Evolutionary conservation across 2,797 vertebrate species (phyloP).

Genomic region (Carapus acus): DNA sequence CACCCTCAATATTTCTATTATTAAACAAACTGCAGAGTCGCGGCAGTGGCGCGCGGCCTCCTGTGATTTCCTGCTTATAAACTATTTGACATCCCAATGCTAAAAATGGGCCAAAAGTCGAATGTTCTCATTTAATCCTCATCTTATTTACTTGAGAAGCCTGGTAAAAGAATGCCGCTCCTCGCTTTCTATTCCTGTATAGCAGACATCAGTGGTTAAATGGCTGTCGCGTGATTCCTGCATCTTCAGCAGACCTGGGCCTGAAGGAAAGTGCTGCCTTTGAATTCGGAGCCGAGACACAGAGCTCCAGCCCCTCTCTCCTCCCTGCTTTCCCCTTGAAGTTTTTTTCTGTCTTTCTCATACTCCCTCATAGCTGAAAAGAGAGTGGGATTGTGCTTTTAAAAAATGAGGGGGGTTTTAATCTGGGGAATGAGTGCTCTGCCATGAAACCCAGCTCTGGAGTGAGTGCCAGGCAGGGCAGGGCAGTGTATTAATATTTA

Average conservation of each 20-base stretch:
- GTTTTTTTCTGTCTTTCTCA: slow-evolving; percentile 70
- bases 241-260: slow-evolving; percentile 62
- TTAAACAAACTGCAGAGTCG: not conserved
- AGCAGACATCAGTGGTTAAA: slow-evolving; percentile 60
- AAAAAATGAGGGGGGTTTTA: slow-evolving; percentile 65
- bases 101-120: slow-evolving; percentile 28
- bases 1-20: not conserved
- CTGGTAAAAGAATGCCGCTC: slow-evolving; percentile 21
- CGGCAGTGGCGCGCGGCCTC: not conserved
- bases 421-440: slow-evolving; percentile 81
- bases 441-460: slow-evolving; percentile 75
- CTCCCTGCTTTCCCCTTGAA: slow-evolving; percentile 71
- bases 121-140: slow-evolving; percentile 16
- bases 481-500: slow-evolving; percentile 82
- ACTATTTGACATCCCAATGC: slow-evolving; percentile 6
- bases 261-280: slow-evolving; percentile 66
- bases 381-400: slow-evolving; percentile 70
- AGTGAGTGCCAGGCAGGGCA: slow-evolving; percentile 72
- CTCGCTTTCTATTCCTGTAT: slow-evolving; percentile 27
- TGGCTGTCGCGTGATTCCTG: slow-evolving; percentile 61
- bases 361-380: slow-evolving; percentile 67
- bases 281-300: slow-evolving; percentile 65
- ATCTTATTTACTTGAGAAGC: slow-evolving; percentile 20
- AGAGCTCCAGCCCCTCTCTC: slow-evolving; percentile 59
- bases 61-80: slow-evolving; percentile 8